phyloP scores from a whole-genome alignment of 1,140 invertebrate genomes.

The Caenorhabditis briggsae region DNA sequence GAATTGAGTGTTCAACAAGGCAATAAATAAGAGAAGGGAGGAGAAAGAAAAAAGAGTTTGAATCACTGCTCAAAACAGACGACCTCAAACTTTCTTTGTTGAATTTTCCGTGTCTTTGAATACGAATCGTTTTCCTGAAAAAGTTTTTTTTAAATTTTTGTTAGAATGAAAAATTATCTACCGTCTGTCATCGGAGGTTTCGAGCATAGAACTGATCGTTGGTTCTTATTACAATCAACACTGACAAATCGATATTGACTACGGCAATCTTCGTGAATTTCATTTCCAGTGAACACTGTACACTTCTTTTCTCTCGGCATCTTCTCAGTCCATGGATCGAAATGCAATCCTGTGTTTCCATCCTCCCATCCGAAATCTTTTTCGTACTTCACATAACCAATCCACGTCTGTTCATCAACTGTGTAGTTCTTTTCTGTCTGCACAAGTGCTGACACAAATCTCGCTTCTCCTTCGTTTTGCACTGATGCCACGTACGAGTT shows the following conservation, averaged over 20 bases:
- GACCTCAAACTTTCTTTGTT: constrained; percentile 13
- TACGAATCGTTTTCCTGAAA: constrained; percentile 47
- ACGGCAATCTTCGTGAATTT: constrained; percentile 37
- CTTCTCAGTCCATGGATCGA: constrained; percentile 48
- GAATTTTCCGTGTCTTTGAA: constrained; percentile 29
- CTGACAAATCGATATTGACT: constrained; percentile 42
- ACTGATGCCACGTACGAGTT: constrained; percentile 34
- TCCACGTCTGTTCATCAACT: constrained; percentile 32
- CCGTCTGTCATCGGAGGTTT: constrained; percentile 16
- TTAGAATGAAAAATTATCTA: background rate
- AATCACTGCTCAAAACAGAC: background rate
- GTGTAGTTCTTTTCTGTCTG: constrained; percentile 34
- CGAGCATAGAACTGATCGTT: constrained; percentile 21
- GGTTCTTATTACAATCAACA: constrained; percentile 30
- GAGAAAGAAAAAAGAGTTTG: background rate
- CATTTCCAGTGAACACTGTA: constrained; percentile 43
- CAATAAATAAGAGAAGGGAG: constrained; percentile 19
- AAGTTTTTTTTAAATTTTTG: no score
- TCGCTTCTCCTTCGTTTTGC: constrained; percentile 31
- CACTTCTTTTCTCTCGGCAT: constrained; percentile 47
- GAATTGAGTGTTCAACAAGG: constrained; percentile 35
- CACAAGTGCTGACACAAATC: constrained; percentile 44
- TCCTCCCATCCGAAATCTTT: constrained; percentile 48
- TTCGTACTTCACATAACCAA: constrained; percentile 36
- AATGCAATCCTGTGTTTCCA: constrained; percentile 28